Conservation (phyloP, 2,888 invertebrate species). For the Anaspis maculata region DNA sequence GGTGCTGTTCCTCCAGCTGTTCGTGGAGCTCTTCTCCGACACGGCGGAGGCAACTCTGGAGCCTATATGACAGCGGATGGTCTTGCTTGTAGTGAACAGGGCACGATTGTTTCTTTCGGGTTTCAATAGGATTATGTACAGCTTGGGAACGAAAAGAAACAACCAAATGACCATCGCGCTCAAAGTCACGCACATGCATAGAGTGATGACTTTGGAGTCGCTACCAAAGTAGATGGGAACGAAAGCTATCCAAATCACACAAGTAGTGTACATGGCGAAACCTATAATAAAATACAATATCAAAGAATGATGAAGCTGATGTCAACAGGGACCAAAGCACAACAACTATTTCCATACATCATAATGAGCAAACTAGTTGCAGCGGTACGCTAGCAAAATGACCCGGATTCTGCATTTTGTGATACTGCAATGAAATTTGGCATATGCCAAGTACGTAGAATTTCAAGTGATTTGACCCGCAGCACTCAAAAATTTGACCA, state of each 20-base stretch:
- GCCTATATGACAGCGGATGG: slow-evolving; percentile 62
- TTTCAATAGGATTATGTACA: slow-evolving; percentile 65
- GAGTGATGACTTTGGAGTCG: slow-evolving; percentile 48
- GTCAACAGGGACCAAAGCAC: no score
- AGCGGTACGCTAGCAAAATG: no score
- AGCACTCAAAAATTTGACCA: no score
- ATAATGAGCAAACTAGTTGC: no score
- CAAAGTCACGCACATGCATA: slow-evolving; percentile 64
- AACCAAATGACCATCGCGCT: slow-evolving; percentile 64
- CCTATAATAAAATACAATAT: no score
- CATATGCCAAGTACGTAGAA: no score
- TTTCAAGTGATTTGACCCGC: no score
- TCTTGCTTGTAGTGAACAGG: slow-evolving; percentile 64
- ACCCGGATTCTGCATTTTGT: no score
- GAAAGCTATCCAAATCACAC: slow-evolving; percentile 72
- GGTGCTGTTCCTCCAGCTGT: slow-evolving; percentile 31
- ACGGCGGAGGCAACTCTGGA: slow-evolving; percentile 43
- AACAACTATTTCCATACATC: no score
- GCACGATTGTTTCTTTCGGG: slow-evolving; percentile 71
- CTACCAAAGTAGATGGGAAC: slow-evolving; percentile 69
- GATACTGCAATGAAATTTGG: no score
- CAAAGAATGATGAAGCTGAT: no score
- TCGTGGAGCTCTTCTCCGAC: slow-evolving; percentile 37
- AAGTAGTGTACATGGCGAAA: slow-evolving; percentile 74
- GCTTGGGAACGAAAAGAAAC: slow-evolving; percentile 67